These are phyloP conservation scores for Acrobasis suavella DNA, from an alignment of 2,888 invertebrate species.

Conservation along the genomic window DNA sequence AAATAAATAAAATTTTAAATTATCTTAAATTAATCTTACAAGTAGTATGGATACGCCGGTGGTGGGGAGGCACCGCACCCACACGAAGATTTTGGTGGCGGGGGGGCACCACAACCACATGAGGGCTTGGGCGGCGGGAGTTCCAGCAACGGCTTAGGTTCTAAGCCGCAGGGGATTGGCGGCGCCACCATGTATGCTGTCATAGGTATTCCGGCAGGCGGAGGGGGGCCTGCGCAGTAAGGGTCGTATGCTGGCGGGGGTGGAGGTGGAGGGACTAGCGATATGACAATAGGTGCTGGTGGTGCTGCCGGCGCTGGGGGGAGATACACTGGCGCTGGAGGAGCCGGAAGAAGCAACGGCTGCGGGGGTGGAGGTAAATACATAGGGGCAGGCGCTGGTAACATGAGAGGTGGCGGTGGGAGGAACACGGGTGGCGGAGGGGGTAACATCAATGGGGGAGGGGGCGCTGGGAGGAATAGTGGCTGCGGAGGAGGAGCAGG, in stretches of 20 bases:
- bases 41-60: slow-evolving; percentile 27
- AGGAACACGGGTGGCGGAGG: slow-evolving; percentile 30
- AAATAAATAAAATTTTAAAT: slow-evolving; percentile 20
- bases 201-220: slow-evolving; percentile 61
- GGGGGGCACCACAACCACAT: slow-evolving; percentile 26
- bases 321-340: slow-evolving; percentile 26
- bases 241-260: slow-evolving; percentile 34
- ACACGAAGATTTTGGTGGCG: slow-evolving; percentile 32
- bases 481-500: not conserved
- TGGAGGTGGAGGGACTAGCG: slow-evolving; percentile 52
- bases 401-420: slow-evolving; percentile 28
- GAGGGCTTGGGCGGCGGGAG: slow-evolving; percentile 30
- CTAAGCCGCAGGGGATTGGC: slow-evolving; percentile 64
- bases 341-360: not conserved
- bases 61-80: slow-evolving; percentile 25
- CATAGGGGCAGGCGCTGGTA: slow-evolving; percentile 24
- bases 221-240: slow-evolving; percentile 39
- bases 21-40: slow-evolving; percentile 9
- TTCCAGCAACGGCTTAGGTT: slow-evolving; percentile 57
- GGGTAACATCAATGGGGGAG: not conserved
- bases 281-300: slow-evolving; percentile 53
- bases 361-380: not conserved
- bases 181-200: slow-evolving; percentile 65
- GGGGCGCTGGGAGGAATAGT: slow-evolving; percentile 31
- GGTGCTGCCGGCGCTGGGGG: slow-evolving; percentile 30